Base-by-base conservation (phyloP, 2,113 vertebrate species). In the Saccopteryx leptura region DNA sequence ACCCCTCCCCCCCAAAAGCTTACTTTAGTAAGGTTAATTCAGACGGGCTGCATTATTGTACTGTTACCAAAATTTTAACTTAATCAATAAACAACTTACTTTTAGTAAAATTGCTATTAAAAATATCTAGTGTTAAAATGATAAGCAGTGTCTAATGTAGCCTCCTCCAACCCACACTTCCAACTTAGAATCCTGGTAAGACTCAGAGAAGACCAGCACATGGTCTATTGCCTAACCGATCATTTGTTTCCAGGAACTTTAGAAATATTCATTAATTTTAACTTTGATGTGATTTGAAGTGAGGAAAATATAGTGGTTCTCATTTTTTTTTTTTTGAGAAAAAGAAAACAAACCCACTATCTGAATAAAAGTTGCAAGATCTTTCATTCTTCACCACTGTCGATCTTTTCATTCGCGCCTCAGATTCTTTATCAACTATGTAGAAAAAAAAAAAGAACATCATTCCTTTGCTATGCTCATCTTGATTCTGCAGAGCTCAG, bases 51-150 rank as follows among this genome's bases (percentile, higher is more conserved):
- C 28, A 68, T 80, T 63, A 9, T 26, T 86, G 46, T 31, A 90
- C 61, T 31, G 12, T 56, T 89, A 68, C 33, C 18, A 78, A 88
- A 83, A 79, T 75, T 74, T 81, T 89, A 86, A 82, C 39, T 79
- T 82, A 13, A 72, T 50, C 46, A 48, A 75, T 28, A 82, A 72
- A 71, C 18, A 90, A 86, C 92, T 65, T 50, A 66, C 12, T 56
- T 2, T 6, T 8, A 75, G 8, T 60, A 68, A 72, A 60, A 66
- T 54, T 79, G 71, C 14, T 86, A 3, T 58, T 33, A 61, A 93
- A 84, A 52, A 13, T 28, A 24, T 14, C 17, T 83, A 54, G 39
- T 83, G 26, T 84, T 80, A 93, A 91, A 90, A 50, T 66, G 74
- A 17, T 39, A 74, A 86, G 31, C 4, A 60, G 12, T 82, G 61